Evolutionary conservation across 2,113 vertebrate genomes (phyloP).

Genomic region (Carassius gibelio): DNA sequence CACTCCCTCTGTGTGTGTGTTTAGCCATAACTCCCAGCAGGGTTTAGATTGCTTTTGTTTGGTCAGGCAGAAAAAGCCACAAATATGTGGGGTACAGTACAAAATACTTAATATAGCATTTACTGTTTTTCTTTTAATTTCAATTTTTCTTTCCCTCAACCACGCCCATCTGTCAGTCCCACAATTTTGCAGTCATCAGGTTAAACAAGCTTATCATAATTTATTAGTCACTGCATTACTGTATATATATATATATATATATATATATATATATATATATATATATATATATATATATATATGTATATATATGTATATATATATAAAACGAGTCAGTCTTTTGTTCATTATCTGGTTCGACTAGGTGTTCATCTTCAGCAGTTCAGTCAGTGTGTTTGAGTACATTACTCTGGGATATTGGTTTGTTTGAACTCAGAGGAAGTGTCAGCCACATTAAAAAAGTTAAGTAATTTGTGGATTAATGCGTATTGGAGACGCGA

Average conservation of each 20-base stretch:
- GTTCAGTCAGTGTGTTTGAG: too few species aligned
- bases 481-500: too few species aligned
- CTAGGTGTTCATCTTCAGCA: too few species aligned
- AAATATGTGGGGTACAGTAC: constrained; percentile 23
- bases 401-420: too few species aligned
- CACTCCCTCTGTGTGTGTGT: constrained; percentile 22
- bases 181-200: background rate
- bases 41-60: constrained; percentile 28
- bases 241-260: background rate
- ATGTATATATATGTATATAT: background rate
- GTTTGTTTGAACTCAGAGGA: too few species aligned
- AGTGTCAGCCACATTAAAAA: too few species aligned
- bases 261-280: background rate
- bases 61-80: constrained; percentile 36
- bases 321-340: background rate
- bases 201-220: background rate
- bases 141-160: constrained; percentile 12
- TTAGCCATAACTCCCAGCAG: background rate
- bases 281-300: background rate
- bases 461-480: too few species aligned
- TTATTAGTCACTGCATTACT: background rate
- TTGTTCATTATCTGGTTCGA: too few species aligned
- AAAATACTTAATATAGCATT: background rate
- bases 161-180: background rate
- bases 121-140: constrained; percentile 10